Evolutionary conservation across 2,888 invertebrate species (phyloP), one percentile per base, ranked within the genome.

Genomic region (Leistus spinibarbis): DNA sequence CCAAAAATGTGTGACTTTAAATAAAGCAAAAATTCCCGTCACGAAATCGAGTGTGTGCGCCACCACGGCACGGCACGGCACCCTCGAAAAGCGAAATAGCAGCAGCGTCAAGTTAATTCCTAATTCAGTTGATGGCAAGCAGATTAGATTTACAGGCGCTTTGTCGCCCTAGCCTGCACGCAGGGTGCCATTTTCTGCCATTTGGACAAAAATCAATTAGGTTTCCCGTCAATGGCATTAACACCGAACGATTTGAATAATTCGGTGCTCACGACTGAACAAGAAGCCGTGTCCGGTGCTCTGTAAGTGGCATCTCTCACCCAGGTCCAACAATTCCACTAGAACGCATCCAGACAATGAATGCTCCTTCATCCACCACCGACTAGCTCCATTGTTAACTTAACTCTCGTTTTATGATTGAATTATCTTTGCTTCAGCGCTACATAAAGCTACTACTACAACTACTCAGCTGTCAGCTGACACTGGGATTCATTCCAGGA

Each of bases 131-230:
- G 83, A 84, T 84, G 83, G 81, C 40, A 60, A n/a, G 81, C 81
- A 83, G 85, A 85, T 85, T 85, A 84, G 84, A 85, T 85, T 85
- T 84, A 80, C 80, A 78, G 80, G 77, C 77, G 78, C 76, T 76
- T 76, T 78, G 79, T 80, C 82, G 81, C 81, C 7, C 40, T 40
- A 40, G 40, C 27, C 27, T 81, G 84, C 85, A 85, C n/a, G 82
- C 84, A 84, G 84, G 85, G 85, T 84, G 83, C 85, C 86, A 86
- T 86, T 86, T 85, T 86, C 85, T 85, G 84, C 83, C 85, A 84
- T 85, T 85, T 85, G 84, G 84, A 84, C 84, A 83, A 85, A 85
- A 86, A 85, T 85, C 85, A 85, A 86, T 86, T 86, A 84, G 80
- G 78, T 75, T 78, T 76, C 3, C 76, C 67, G 71, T 76, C 77